These are phyloP conservation scores for Xylocopa sonorina DNA, from an alignment of 1,140 invertebrate genomes.

Conservation along the genomic window DNA sequence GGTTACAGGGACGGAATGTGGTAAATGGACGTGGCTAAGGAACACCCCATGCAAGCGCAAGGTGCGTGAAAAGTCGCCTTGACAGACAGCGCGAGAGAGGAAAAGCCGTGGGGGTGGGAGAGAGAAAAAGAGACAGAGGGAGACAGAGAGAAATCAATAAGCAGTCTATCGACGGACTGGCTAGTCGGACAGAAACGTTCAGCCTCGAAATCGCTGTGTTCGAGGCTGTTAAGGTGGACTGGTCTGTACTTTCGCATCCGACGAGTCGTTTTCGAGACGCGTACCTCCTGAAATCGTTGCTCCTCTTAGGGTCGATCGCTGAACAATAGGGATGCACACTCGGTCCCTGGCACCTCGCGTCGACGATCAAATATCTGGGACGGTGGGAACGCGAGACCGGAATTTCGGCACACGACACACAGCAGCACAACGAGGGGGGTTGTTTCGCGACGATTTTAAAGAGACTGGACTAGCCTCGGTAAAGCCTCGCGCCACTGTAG, in stretches of 20 bases:
- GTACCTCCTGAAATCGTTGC: slow-evolving; percentile 25
- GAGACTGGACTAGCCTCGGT: slow-evolving; percentile 71
- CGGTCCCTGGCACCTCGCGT: background rate
- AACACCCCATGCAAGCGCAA: background rate
- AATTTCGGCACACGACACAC: slow-evolving; percentile 39
- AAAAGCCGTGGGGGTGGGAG: slow-evolving; percentile 31
- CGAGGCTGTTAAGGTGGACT: background rate
- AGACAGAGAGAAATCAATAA: slow-evolving; percentile 56
- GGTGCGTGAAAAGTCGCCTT: slow-evolving; percentile 16
- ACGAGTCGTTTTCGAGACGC: background rate
- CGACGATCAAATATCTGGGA: background rate
- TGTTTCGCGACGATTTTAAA: slow-evolving; percentile 60
- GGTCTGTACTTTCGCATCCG: background rate
- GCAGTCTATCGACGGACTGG: slow-evolving; percentile 56
- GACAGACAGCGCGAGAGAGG: slow-evolving; percentile 19
- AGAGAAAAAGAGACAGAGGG: slow-evolving; percentile 8
- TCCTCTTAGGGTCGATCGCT: slow-evolving; percentile 21
- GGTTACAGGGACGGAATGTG: background rate
- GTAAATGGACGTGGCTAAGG: background rate
- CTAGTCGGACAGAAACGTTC: slow-evolving; percentile 32
- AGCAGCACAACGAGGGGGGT: slow-evolving; percentile 30
- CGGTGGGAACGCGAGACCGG: background rate
- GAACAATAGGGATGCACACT: slow-evolving; percentile 9
- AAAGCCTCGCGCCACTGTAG: slow-evolving; percentile 76
- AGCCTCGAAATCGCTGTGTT: background rate